phyloP scores from a whole-genome alignment of 2,113 vertebrate genomes.

The Varanus salvator region DNA sequence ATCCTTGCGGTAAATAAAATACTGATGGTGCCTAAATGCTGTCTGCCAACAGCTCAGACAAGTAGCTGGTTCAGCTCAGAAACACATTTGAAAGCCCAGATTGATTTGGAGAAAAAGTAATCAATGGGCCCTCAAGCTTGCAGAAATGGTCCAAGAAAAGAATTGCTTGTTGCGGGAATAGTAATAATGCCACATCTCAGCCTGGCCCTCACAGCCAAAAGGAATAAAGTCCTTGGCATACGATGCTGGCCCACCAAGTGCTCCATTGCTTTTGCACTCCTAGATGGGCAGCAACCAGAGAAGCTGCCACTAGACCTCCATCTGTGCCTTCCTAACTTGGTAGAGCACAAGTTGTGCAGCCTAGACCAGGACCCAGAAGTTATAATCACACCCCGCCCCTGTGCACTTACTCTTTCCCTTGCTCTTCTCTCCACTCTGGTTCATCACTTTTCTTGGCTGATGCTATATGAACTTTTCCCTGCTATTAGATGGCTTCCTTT shows the following conservation, averaged over 20 bases:
- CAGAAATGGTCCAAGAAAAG: background rate
- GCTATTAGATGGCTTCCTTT: background rate
- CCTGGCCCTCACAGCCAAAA: background rate
- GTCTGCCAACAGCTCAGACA: background rate
- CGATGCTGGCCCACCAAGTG: background rate
- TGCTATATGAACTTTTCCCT: background rate
- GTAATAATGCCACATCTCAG: background rate
- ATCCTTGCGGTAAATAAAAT: constrained; percentile 32
- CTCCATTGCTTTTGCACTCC: too few relatives aligned
- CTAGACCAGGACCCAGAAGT: background rate
- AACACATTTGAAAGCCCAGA: constrained; percentile 28
- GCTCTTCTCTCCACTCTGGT: background rate
- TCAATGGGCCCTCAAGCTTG: constrained; percentile 37
- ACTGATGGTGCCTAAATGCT: background rate
- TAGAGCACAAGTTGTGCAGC: background rate
- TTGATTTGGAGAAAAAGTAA: constrained; percentile 49
- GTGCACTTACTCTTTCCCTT: too few relatives aligned
- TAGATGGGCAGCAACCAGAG: background rate
- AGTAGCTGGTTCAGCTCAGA: constrained; percentile 26
- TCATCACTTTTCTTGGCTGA: background rate
- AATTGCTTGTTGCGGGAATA: background rate
- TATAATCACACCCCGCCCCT: too few relatives aligned
- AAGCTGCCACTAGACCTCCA: background rate
- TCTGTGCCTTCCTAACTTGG: background rate
- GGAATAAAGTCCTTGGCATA: background rate